Conservation (phyloP, 2,888 invertebrate genomes). For the Drosophila melanocephala region DNA sequence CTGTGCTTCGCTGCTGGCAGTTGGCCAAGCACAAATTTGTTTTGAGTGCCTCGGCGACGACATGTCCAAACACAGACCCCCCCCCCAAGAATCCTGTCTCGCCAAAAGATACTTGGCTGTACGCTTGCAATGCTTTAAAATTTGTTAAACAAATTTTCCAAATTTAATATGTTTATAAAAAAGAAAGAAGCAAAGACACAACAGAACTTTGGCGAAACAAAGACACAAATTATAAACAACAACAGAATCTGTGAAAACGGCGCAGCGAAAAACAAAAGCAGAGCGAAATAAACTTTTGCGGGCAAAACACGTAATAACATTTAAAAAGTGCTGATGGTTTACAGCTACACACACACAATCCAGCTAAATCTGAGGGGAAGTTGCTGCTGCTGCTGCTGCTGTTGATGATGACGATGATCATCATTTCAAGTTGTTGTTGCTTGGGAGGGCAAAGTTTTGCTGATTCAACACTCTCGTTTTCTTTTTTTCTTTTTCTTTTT, state of each 20-base stretch:
- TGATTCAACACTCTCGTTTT: slow-evolving; percentile 71
- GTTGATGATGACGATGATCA: slow-evolving; percentile 42
- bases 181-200: slow-evolving; percentile 1
- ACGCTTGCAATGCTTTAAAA: slow-evolving; percentile 41
- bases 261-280: slow-evolving; percentile 24
- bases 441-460: slow-evolving; percentile 56
- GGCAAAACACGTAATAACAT: slow-evolving; percentile 71
- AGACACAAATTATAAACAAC: slow-evolving; percentile 46
- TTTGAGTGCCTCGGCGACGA: slow-evolving; percentile 77
- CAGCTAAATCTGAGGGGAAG: slow-evolving; percentile 7
- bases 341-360: slow-evolving; percentile 17
- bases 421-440: slow-evolving; percentile 42
- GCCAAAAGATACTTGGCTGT: slow-evolving; percentile 11
- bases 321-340: slow-evolving; percentile 69
- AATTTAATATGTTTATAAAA: slow-evolving; percentile 37
- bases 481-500: not conserved
- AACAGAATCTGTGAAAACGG: slow-evolving; percentile 36
- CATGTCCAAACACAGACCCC: slow-evolving; percentile 66
- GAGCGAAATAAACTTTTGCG: slow-evolving; percentile 57
- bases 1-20: slow-evolving; percentile 54
- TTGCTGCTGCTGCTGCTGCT: slow-evolving; percentile 9
- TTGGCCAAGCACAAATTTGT: slow-evolving; percentile 76
- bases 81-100: slow-evolving; percentile 7
- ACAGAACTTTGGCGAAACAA: slow-evolving; percentile 38
- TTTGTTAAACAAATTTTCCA: slow-evolving; percentile 44